phyloP scores from a whole-genome alignment of 1,140 invertebrate genomes.

The Sitophilus oryzae region DNA sequence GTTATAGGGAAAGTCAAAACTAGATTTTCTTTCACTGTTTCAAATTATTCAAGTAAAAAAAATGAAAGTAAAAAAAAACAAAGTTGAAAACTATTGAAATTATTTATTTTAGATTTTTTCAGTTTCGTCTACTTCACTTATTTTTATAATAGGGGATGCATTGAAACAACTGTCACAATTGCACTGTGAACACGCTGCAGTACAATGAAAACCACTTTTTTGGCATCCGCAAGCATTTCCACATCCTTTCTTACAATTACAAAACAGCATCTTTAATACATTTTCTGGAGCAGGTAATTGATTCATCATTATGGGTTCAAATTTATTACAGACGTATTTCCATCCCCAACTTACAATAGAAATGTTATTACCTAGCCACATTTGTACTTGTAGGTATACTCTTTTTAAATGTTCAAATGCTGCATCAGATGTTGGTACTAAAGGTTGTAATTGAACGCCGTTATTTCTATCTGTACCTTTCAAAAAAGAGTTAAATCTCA shows the following conservation, averaged over 20 bases:
- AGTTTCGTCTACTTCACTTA: constrained; percentile 7
- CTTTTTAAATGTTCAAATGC: constrained; percentile 30
- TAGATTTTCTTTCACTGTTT: no score
- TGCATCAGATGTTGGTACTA: constrained; percentile 6
- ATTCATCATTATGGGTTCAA: constrained; percentile 7
- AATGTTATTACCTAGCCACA: constrained; percentile 3
- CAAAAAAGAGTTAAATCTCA: constrained; percentile 14
- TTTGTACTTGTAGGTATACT: constrained; percentile 32
- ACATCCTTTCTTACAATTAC: constrained; percentile 10
- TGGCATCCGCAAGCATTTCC: constrained; percentile 5
- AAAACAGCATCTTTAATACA: constrained; percentile 12
- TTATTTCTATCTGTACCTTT: constrained; percentile 5
- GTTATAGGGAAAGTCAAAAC: no score
- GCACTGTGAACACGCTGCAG: constrained; percentile 5
- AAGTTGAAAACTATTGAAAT: background rate
- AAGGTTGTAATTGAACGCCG: no score
- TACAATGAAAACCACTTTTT: background rate
- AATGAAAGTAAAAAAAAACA: no score
- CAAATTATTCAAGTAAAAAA: no score
- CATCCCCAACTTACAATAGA: constrained; percentile 13
- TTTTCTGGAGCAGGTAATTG: constrained; percentile 12
- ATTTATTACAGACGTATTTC: constrained; percentile 8
- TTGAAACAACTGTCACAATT: constrained; percentile 6
- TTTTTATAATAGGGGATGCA: constrained; percentile 8
- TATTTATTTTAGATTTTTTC: background rate